A percentile compares a stretch with the other conserved stretches of the same genome.
Evolutionary conservation across 2,888 invertebrate genomes (phyloP).

Genomic region (Morinoia aosen): DNA sequence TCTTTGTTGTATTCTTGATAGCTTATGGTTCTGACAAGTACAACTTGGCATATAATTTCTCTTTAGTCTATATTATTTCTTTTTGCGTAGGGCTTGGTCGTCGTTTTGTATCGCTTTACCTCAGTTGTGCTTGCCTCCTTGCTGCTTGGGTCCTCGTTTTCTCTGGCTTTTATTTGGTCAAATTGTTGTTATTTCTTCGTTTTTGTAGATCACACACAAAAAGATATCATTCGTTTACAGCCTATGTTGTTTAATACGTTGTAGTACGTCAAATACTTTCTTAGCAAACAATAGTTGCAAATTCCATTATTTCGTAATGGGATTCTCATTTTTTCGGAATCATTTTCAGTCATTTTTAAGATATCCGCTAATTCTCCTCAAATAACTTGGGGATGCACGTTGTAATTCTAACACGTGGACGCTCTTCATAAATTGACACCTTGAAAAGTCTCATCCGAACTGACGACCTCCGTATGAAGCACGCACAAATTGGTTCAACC

Average conservation of each 20-base stretch:
- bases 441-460: not conserved
- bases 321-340: not conserved
- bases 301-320: not conserved
- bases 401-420: not conserved
- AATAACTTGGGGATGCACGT: not conserved
- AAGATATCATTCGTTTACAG: not conserved
- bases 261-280: not conserved
- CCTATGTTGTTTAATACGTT: not conserved
- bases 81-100: not conserved
- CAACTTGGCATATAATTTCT: conserved; percentile 43
- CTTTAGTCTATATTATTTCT: not conserved
- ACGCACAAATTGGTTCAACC: not conserved
- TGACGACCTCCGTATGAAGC: not conserved
- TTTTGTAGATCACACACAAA: not conserved
- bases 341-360: not conserved
- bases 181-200: not conserved
- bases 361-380: too few relatives aligned
- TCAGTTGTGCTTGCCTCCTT: not conserved
- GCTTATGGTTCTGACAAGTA: conserved; percentile 40
- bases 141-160: not conserved
- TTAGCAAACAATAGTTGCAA: not conserved
- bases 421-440: not conserved
- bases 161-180: not conserved
- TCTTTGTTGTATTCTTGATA: not conserved
- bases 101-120: not conserved